Conservation (phyloP, 2,888 invertebrate species). For the Synanthedon tipuliformis region DNA sequence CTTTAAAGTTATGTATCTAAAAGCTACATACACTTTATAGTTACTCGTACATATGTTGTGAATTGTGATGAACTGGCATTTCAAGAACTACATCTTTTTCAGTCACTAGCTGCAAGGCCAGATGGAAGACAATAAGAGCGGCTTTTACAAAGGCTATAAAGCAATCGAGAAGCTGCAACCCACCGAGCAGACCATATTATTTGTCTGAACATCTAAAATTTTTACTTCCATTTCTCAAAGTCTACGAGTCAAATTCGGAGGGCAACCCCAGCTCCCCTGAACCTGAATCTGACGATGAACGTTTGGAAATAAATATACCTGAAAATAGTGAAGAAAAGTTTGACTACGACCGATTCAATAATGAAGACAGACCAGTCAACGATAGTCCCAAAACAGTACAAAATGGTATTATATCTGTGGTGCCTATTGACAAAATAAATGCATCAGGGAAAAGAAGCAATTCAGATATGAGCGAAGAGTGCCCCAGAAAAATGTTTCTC, state of each 20-base stretch:
- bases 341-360: neutral
- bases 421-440: neutral
- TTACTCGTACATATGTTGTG: no score
- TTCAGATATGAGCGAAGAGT: neutral
- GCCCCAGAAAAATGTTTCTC: conserved; percentile 21
- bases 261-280: neutral
- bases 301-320: neutral
- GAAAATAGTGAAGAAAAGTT: neutral
- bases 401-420: neutral
- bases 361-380: neutral
- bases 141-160: conserved; percentile 20
- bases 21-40: no score
- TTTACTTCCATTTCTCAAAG: conserved; percentile 14
- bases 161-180: conserved; percentile 13
- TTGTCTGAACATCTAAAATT: conserved; percentile 18
- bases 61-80: no score
- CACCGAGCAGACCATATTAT: conserved; percentile 18
- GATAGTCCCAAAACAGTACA: neutral
- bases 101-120: conserved; percentile 21
- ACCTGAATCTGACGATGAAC: neutral
- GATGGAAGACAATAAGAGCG: conserved; percentile 22
- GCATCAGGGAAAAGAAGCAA: neutral
- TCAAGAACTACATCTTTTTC: conserved; percentile 8
- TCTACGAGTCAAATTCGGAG: conserved; percentile 1
- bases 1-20: no score